Percentiles rank a stretch among this genome's conserved stretches.
Evolutionary conservation across 2,797 vertebrate genomes (phyloP).

Genomic region (Bradypus variegatus): DNA sequence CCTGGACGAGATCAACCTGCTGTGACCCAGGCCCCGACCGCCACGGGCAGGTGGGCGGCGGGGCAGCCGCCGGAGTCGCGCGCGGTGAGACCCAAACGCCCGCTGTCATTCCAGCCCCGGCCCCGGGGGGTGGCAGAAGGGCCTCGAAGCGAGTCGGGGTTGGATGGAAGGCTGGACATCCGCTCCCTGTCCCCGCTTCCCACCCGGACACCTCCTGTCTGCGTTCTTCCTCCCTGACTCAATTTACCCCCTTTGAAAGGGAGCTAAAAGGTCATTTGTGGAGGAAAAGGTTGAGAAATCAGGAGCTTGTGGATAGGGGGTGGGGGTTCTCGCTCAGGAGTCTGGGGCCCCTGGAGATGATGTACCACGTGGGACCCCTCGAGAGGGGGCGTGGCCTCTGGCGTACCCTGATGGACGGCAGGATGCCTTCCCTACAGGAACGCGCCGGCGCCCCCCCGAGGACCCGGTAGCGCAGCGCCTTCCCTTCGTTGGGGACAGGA

Average conservation of each 20-base stretch:
- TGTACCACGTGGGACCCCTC: too few species aligned
- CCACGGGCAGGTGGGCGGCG: not conserved
- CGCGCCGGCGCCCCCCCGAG: too few species aligned
- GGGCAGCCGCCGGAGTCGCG: not conserved
- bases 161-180: not conserved
- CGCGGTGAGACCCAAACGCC: accelerated
- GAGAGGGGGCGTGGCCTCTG: not conserved
- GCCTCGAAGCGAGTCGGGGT: not conserved
- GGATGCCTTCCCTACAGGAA: not conserved
- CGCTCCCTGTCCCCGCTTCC: too few species aligned
- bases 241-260: not conserved
- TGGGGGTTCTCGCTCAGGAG: not conserved
- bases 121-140: not conserved
- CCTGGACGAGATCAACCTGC: conserved; percentile 69
- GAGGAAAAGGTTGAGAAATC: not conserved
- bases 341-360: not conserved
- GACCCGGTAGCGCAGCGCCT: not conserved
- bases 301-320: not conserved
- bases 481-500: not conserved
- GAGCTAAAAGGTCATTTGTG: not conserved
- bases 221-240: not conserved
- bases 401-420: not conserved
- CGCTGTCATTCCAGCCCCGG: not conserved
- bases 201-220: not conserved
- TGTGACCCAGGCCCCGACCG: conserved; percentile 38